A percentile compares a stretch with the other conserved stretches of the same genome.
Evolutionary conservation across 2,113 vertebrate species (phyloP).

Genomic region (Chionodraco myersi): DNA sequence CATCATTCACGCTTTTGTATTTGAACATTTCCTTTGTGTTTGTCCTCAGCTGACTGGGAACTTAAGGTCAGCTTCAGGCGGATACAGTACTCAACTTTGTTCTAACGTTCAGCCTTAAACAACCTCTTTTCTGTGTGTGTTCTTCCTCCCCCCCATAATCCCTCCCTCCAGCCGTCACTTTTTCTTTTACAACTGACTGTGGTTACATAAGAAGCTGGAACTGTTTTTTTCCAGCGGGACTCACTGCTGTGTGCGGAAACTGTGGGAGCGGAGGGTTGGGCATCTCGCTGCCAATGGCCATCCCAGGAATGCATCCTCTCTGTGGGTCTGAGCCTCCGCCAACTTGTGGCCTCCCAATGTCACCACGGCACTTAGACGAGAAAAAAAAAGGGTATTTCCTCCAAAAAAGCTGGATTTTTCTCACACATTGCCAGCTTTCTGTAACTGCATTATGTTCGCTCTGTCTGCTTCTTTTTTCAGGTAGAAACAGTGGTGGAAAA

Average conservation of each 20-base stretch:
- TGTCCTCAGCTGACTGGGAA: slow-evolving; percentile 1
- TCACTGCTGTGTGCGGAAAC: slow-evolving; percentile 65
- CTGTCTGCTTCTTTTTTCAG: slow-evolving; percentile 53
- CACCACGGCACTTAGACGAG: slow-evolving; percentile 59
- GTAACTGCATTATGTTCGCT: slow-evolving; percentile 44
- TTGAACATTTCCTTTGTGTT: background rate
- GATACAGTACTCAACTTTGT: slow-evolving; percentile 45
- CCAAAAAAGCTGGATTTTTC: slow-evolving; percentile 59
- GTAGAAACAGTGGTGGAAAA: slow-evolving; percentile 12
- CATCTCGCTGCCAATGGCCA: slow-evolving; percentile 69
- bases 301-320: slow-evolving; percentile 78
- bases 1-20: background rate
- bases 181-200: slow-evolving; percentile 43
- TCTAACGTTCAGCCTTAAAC: slow-evolving; percentile 48
- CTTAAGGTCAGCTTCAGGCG: slow-evolving; percentile 10
- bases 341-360: slow-evolving; percentile 79
- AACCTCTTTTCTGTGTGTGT: slow-evolving; percentile 24
- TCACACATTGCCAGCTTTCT: slow-evolving; percentile 58
- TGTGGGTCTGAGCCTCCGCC: slow-evolving; percentile 72
- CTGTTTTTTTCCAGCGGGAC: slow-evolving; percentile 67
- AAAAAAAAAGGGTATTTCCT: slow-evolving; percentile 27
- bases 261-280: slow-evolving; percentile 64
- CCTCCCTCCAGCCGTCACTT: slow-evolving; percentile 44
- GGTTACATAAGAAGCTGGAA: slow-evolving; percentile 70
- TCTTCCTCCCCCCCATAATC: slow-evolving; percentile 39